phyloP scores from a whole-genome alignment of 2,113 vertebrate genomes.

The Brienomyrus brachyistius region DNA sequence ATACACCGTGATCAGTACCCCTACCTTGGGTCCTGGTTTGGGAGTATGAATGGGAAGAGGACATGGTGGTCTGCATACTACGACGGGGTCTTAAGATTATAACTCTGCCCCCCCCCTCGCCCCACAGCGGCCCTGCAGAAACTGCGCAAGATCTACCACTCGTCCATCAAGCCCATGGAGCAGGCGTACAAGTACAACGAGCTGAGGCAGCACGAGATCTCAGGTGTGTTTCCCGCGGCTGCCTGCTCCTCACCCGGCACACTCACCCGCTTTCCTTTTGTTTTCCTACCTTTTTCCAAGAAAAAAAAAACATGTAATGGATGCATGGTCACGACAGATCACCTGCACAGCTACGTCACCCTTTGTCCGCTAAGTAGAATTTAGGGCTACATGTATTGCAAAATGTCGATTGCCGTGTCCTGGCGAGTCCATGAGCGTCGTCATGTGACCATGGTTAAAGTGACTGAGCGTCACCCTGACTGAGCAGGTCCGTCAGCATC shows the following conservation, averaged over 20 bases:
- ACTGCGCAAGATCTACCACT: conserved; percentile 83
- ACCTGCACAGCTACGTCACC: background rate
- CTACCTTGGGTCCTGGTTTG: background rate
- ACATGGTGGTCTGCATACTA: background rate
- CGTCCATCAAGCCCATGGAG: conserved; percentile 87
- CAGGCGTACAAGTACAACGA: conserved; percentile 91
- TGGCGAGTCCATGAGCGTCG: background rate
- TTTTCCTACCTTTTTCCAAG: background rate
- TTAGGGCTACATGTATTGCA: background rate
- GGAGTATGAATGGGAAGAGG: background rate
- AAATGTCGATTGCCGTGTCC: background rate
- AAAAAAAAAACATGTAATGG: too few relatives aligned
- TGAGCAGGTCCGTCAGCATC: background rate
- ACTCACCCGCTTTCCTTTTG: background rate
- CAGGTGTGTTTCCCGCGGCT: conserved; percentile 60
- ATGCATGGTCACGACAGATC: background rate
- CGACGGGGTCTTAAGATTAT: background rate
- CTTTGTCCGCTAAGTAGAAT: background rate
- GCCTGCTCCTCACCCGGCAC: too few relatives aligned
- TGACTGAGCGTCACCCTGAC: background rate
- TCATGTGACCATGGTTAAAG: background rate
- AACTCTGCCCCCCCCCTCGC: background rate
- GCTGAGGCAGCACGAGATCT: conserved; percentile 90
- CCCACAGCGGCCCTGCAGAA: conserved; percentile 73
- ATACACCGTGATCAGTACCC: background rate